Conservation (phyloP, 2,113 vertebrate species). For the Saccopteryx bilineata region DNA sequence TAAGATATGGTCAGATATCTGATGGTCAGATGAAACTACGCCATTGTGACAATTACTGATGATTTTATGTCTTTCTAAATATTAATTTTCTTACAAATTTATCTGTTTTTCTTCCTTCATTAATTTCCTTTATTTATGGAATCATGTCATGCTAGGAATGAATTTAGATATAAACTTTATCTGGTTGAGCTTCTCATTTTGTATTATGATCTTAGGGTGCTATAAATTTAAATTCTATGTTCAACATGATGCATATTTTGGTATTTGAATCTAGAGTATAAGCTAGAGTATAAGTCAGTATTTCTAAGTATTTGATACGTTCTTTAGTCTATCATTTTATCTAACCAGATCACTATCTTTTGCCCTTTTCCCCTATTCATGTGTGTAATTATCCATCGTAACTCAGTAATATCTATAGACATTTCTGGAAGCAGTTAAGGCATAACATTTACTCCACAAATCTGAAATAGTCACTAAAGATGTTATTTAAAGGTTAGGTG, state of each 20-base stretch:
- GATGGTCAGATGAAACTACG: neutral
- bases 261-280: neutral
- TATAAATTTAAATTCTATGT: neutral
- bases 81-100: neutral
- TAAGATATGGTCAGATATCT: neutral
- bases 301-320: neutral
- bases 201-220: neutral
- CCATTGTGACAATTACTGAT: neutral
- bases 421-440: neutral
- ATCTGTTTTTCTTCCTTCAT: neutral
- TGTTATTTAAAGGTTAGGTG: neutral
- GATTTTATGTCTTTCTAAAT: neutral
- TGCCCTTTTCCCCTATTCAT: neutral
- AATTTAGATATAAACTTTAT: neutral
- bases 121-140: neutral
- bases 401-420: neutral
- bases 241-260: neutral
- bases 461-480: neutral
- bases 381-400: neutral
- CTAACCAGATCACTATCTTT: neutral
- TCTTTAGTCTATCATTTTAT: neutral
- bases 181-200: neutral
- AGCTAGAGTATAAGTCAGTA: neutral
- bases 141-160: neutral
- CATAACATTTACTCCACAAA: neutral